phyloP scores from a whole-genome alignment of 2,888 invertebrate species.

The Penaeus monodon region DNA sequence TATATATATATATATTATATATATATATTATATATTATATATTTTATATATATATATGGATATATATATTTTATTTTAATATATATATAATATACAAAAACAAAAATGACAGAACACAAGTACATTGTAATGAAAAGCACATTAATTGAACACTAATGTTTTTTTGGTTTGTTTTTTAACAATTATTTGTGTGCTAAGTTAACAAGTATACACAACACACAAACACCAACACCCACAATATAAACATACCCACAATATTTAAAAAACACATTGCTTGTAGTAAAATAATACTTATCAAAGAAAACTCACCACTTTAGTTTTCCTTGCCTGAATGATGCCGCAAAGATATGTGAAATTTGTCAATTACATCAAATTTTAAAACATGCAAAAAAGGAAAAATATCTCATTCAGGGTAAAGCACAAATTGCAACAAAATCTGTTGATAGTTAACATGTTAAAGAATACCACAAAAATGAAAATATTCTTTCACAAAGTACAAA shows the following conservation, averaged over 20 bases:
- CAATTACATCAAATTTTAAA: not conserved
- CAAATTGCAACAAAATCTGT: too few species aligned
- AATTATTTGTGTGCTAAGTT: not conserved
- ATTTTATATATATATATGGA: too few species aligned
- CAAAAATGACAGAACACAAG: too few species aligned
- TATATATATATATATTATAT: too few species aligned
- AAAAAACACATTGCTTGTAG: not conserved
- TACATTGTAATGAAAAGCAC: not conserved
- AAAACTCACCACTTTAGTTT: slow-evolving; percentile 47
- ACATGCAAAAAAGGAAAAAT: not conserved
- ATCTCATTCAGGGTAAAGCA: too few species aligned
- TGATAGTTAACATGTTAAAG: too few species aligned
- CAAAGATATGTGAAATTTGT: slow-evolving; percentile 15
- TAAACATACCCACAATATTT: too few species aligned
- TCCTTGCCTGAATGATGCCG: slow-evolving; percentile 57
- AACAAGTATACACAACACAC: not conserved
- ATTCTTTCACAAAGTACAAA: too few species aligned
- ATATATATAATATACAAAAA: too few species aligned
- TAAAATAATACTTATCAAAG: not conserved
- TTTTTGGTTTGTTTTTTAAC: not conserved
- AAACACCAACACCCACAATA: not conserved
- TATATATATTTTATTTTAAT: too few species aligned
- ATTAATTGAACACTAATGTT: not conserved
- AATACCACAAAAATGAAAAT: too few species aligned
- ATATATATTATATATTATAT: too few species aligned